Base-by-base conservation (phyloP, 2,888 invertebrate species). In the Himalopsyche tibetana region DNA sequence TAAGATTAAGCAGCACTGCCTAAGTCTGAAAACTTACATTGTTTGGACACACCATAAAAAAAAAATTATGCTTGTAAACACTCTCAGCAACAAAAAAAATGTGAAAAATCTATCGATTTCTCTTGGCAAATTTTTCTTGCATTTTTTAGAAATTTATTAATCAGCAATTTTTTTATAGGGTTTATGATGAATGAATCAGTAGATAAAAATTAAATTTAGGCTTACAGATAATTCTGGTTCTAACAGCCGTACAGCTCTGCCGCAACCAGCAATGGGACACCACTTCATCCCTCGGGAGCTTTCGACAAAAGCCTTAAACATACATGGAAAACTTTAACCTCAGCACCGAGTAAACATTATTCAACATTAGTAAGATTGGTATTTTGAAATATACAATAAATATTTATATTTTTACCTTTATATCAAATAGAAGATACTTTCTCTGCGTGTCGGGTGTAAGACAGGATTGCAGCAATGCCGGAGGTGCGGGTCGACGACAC, bases 281-380 rank as follows among this genome's bases (percentile, higher is more conserved):
- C 95, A 95, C 91, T 95, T 95, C 89, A 95, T 95, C 89, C 93
- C 93, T 87, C 95, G 95, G 90, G 95, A 95, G 88, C 95, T 95
- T 89, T 95, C 95, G 79, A 95, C 95, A 91, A 95, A 95, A 5
- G 95, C 95, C 95, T 95, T 89, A 0, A 89, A 85, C 63, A 83
- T 88, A 85, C 42, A 82, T 8, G 56, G 38, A 12, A 19, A 45
- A 80, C 6, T 40, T 80, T 74, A 28, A 19, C 74, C 19, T 74
- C 4, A 69, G 36, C 36, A 11, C 28, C 3, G 19, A 36, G 69
- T 36, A 9, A 9, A 11, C 69, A 69, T n/a, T 69, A 74, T 51
- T 12, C 51, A 51, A 51, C 8, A 15, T 15, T 51, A 15, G 51
- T 4, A 3, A 51, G 8, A 0, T 51, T 15, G 8, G 15, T 15